phyloP scores from a whole-genome alignment of 2,113 vertebrate species.

The Thalassarche chlororhynchos region DNA sequence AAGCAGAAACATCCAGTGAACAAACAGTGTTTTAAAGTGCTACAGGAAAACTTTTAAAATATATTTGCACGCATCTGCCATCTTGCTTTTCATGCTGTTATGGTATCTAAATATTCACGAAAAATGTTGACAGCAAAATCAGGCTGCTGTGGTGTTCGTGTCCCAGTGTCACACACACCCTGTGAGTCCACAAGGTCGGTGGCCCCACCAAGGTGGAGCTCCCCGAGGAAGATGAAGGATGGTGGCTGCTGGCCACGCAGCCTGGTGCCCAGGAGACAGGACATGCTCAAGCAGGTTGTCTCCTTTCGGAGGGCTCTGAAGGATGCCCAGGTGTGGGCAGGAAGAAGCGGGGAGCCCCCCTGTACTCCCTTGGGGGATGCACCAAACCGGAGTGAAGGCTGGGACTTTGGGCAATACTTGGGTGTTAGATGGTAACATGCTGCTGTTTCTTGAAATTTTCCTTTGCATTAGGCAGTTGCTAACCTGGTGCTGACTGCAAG shows the following conservation, averaged over 20 bases:
- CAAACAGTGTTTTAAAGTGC: background rate
- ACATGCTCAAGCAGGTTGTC: background rate
- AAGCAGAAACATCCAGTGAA: background rate
- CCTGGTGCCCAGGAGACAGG: background rate
- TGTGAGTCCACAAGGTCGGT: background rate
- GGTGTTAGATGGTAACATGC: fast-evolving
- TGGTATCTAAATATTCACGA: background rate
- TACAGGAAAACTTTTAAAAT: background rate
- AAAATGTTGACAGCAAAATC: background rate
- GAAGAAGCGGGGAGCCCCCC: background rate
- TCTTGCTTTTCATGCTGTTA: background rate
- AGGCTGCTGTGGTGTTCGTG: fast-evolving
- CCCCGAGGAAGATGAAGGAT: background rate
- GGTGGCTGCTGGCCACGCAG: background rate
- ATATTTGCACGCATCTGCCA: background rate
- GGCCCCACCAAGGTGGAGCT: background rate
- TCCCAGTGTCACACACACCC: fast-evolving
- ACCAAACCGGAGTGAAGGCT: background rate
- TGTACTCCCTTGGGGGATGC: fast-evolving
- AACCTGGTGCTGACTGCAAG: background rate
- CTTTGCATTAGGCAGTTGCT: background rate
- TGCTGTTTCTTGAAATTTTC: background rate
- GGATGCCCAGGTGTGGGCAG: background rate
- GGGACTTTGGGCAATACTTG: background rate
- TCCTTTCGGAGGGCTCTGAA: background rate